phyloP scores from a whole-genome alignment of 2,797 vertebrate species.

The Cephalopachus bancanus region DNA sequence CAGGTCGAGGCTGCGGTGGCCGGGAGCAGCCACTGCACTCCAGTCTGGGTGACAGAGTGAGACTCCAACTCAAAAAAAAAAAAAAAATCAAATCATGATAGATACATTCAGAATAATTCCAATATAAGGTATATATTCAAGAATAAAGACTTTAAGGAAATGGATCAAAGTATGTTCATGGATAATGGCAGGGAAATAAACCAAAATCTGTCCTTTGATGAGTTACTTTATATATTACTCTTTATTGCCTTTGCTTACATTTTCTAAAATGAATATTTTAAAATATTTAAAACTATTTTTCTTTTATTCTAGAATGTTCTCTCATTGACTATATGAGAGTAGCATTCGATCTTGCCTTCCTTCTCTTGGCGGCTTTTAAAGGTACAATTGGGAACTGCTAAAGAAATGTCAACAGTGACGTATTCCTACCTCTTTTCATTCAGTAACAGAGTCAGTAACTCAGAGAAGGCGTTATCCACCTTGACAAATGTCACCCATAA shows the following conservation, averaged over 20 bases:
- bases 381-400: not conserved
- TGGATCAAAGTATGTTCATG: not conserved
- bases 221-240: not conserved
- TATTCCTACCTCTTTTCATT: constrained; percentile 25
- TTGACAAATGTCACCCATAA: constrained; percentile 1
- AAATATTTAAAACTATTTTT: not conserved
- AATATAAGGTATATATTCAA: not conserved
- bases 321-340: not conserved
- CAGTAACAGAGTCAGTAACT: not conserved
- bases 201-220: not conserved
- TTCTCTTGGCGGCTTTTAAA: constrained; percentile 29
- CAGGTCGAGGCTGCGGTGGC: no score
- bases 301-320: not conserved
- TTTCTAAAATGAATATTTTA: not conserved
- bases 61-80: no score
- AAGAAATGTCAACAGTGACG: not conserved
- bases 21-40: no score
- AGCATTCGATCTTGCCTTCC: not conserved
- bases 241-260: not conserved
- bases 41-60: no score
- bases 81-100: not conserved
- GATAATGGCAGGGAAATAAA: not conserved
- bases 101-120: not conserved
- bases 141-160: not conserved
- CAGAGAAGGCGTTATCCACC: not conserved